Conservation (phyloP, 2,797 vertebrate genomes). For the Sebastolobus altivelis region DNA sequence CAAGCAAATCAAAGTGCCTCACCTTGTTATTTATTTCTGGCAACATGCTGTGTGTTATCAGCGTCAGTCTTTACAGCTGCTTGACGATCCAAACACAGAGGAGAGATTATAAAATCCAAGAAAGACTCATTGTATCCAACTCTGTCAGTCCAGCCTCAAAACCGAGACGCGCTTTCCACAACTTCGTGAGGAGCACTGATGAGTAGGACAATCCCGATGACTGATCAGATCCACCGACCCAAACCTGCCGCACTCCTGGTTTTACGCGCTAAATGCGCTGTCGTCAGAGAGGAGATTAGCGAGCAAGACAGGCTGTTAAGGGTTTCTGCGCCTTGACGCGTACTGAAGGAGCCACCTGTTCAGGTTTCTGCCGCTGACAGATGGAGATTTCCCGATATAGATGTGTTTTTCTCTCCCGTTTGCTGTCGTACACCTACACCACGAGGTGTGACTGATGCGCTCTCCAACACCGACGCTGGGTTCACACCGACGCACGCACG, state of each 20-base stretch:
- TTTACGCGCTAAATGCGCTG: constrained; percentile 72
- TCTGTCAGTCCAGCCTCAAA: constrained; percentile 20
- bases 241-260: constrained; percentile 46
- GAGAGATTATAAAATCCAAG: constrained; percentile 64
- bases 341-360: constrained; percentile 80
- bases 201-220: constrained; percentile 52
- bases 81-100: constrained; percentile 51
- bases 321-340: constrained; percentile 72
- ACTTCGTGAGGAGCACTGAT: constrained; percentile 22
- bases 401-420: constrained; percentile 66
- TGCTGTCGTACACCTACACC: constrained; percentile 65
- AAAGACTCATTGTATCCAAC: constrained; percentile 66
- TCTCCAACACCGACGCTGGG: constrained; percentile 51
- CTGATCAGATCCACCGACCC: constrained; percentile 49
- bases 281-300: constrained; percentile 83
- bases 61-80: constrained; percentile 22
- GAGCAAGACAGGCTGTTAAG: constrained; percentile 74
- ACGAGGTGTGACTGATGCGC: constrained; percentile 45
- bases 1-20: constrained; percentile 48
- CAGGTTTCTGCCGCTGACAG: constrained; percentile 79
- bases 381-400: constrained; percentile 78
- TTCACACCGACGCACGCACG: constrained; percentile 52
- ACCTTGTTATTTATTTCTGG: constrained; percentile 89
- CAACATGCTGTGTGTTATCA: constrained; percentile 78
- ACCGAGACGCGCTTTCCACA: neutral